A percentile compares a stretch with the other conserved stretches of the same genome.
Evolutionary conservation across 2,113 vertebrate species (phyloP).

Genomic region (Sander lucioperca): DNA sequence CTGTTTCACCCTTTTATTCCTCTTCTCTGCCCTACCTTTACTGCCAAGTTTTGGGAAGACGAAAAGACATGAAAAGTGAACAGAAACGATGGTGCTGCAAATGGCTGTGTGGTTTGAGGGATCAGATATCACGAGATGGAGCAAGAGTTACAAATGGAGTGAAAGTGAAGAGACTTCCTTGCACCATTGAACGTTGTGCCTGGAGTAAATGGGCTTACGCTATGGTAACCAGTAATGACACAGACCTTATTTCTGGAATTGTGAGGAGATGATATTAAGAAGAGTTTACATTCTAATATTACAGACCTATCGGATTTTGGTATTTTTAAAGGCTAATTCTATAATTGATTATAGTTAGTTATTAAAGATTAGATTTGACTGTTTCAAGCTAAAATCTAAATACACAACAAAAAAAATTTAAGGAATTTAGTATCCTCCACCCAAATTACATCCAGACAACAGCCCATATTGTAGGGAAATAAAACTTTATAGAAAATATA

Average conservation of each 20-base stretch:
- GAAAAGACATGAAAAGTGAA: slow-evolving; percentile 8
- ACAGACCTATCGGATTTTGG: background rate
- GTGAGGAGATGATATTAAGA: background rate
- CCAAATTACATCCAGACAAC: background rate
- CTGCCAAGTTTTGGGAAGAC: background rate
- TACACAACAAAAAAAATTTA: background rate
- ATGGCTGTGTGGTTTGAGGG: background rate
- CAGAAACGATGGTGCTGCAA: no score
- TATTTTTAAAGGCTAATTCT: background rate
- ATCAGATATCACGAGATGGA: slow-evolving; percentile 1
- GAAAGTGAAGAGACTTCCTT: background rate
- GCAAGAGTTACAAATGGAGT: background rate
- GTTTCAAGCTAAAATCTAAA: background rate
- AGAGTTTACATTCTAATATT: background rate
- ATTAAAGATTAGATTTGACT: no score
- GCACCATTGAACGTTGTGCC: background rate
- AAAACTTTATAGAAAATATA: background rate
- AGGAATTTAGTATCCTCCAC: background rate
- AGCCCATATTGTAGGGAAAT: background rate
- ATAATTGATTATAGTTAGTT: no score
- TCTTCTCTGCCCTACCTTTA: slow-evolving; percentile 1
- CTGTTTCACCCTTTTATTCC: background rate
- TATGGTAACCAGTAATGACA: background rate
- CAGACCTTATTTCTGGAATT: background rate
- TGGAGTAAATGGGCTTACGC: background rate